Evolutionary conservation across 2,797 vertebrate genomes (phyloP), one percentile per base, ranked within the genome.

Genomic region (Mormyrops attenuatus): DNA sequence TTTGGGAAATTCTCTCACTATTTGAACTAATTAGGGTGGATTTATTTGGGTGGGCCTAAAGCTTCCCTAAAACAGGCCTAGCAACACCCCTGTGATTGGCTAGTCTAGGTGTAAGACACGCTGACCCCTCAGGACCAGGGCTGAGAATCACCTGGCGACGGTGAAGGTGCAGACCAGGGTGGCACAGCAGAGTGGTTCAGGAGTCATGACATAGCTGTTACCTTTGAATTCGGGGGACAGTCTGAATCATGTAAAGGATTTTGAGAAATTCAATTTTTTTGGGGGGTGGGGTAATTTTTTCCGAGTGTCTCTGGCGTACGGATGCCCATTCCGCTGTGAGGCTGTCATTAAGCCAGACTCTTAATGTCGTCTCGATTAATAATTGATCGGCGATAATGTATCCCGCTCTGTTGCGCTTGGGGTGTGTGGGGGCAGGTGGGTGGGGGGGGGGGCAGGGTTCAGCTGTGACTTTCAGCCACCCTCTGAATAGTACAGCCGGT

Each of bases 351-450:
- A 38, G 26, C 15, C 84, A 87, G 34, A 9, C 38, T 69, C 34
- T 53, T 87, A 34, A 73, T 53, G 57, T 22, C 17, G 15, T 50
- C 49, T 63, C 50, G 44, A 73, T 89, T 49, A 89, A 89, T 89
- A 87, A 87, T 89, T 87, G 84, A 87, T 89, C 17, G 13, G 20
- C 0, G 84, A 73, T 89, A 89, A 87, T 89, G 89, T 69, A 89
- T 50, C 57, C 89, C 44, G 44, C 6, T 69, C 8, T 50, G 80
- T 11, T 66, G 55, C 7, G 5, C 53, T 57, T n/a, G 30, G 34
- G 20, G 1, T 30, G 8, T 26, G 30, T 30, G 73, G 30, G 34
- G 88, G 13, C 44, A 3, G 66, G 13, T 6, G 5, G 38, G 0
- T 0, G 15, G 55, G 53, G 47, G 20, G n/a, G n/a, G 26, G 26